These are phyloP conservation scores for Latrodectus elegans DNA, from an alignment of 2,888 invertebrate genomes.

Conservation along the genomic window DNA sequence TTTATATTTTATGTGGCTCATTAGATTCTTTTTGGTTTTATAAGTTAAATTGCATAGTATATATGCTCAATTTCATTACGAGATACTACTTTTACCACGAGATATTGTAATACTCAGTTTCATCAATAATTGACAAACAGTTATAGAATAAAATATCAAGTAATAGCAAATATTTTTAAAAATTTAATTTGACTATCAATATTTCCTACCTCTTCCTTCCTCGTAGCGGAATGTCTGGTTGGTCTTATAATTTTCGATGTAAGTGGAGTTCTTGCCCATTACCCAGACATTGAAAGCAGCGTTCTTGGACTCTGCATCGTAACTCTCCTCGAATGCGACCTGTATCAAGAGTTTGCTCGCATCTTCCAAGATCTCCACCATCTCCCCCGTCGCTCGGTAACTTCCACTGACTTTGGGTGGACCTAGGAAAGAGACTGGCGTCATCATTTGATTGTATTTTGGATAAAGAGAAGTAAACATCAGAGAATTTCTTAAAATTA, in stretches of 20 bases:
- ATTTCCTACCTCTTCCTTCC: background rate
- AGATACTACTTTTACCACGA: too few species aligned
- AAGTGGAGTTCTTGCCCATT: constrained; percentile 38
- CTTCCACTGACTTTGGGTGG: constrained; percentile 36
- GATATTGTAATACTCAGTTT: too few species aligned
- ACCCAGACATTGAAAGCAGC: constrained; percentile 35
- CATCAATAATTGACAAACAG: too few species aligned
- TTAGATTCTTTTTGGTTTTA: too few species aligned
- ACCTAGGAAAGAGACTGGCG: background rate
- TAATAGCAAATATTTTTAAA: background rate
- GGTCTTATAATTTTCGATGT: constrained; percentile 22
- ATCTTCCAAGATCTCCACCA: constrained; percentile 34
- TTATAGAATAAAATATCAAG: background rate
- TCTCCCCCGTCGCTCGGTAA: constrained; percentile 44
- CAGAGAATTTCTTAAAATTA: too few species aligned
- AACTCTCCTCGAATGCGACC: constrained; percentile 46
- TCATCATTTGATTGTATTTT: too few species aligned
- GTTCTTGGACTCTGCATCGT: constrained; percentile 20
- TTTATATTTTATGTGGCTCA: too few species aligned
- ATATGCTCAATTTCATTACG: too few species aligned
- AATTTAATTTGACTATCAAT: background rate
- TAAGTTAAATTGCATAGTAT: too few species aligned
- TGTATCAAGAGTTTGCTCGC: background rate
- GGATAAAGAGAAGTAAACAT: too few species aligned
- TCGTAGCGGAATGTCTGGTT: constrained; percentile 37